A percentile compares a stretch with the other conserved stretches of the same genome.
phyloP scores from a whole-genome alignment of 2,797 vertebrate genomes.

The Philypnodon macrostomus region DNA sequence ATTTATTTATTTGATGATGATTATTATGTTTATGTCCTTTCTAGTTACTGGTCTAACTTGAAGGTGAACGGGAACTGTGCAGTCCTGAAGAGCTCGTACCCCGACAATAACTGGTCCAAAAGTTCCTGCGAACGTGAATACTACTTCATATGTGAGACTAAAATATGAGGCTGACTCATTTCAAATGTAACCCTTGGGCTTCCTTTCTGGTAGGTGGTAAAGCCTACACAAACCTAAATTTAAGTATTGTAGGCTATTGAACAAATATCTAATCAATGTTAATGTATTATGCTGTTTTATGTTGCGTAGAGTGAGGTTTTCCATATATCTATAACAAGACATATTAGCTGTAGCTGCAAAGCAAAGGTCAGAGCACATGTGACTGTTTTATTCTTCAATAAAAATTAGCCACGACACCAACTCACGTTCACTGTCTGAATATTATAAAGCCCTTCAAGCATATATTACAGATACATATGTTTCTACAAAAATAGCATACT shows the following conservation, averaged over 20 bases:
- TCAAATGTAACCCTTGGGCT: too few relatives aligned
- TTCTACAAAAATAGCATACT: conserved; percentile 57
- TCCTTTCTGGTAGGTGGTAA: too few relatives aligned
- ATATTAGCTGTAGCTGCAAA: conserved; percentile 12
- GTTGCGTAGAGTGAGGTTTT: too few relatives aligned
- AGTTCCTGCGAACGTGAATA: accelerated
- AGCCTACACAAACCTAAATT: too few relatives aligned
- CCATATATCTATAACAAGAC: too few relatives aligned
- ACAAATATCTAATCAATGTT: too few relatives aligned
- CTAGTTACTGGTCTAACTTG: conserved; percentile 60
- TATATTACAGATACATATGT: conserved; percentile 34
- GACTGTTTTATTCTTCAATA: conserved; percentile 45
- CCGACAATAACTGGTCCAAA: conserved; percentile 49
- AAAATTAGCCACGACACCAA: conserved; percentile 28
- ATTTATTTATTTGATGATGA: too few relatives aligned
- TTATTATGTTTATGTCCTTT: conserved; percentile 9
- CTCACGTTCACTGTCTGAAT: conserved; percentile 10
- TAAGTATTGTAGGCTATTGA: too few relatives aligned
- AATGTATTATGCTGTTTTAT: too few relatives aligned
- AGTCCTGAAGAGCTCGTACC: conserved; percentile 18
- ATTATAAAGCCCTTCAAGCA: conserved; percentile 22
- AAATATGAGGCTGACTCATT: too few relatives aligned
- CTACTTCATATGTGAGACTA: conserved; percentile 73
- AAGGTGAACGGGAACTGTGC: conserved; percentile 37
- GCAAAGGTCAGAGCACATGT: conserved; percentile 13